Evolutionary conservation across 2,888 invertebrate genomes (phyloP).

Genomic region (Chrysodeixis includens): DNA sequence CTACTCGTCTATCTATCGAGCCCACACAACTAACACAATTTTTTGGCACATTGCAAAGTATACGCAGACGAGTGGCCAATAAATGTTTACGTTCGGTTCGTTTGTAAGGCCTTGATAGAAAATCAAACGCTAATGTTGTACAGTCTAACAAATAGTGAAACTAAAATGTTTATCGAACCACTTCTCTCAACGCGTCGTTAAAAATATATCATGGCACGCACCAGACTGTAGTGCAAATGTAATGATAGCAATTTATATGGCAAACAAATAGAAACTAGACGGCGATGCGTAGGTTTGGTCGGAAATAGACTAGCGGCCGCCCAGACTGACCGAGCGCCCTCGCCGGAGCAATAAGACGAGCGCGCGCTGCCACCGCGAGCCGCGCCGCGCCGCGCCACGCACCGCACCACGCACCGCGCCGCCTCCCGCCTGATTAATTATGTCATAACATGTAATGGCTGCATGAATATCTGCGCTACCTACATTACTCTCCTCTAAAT

Average conservation of each 20-base stretch:
- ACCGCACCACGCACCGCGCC: conserved; percentile 33
- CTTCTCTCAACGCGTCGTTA: conserved; percentile 56
- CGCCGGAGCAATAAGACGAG: conserved; percentile 49
- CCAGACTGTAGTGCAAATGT: conserved; percentile 70
- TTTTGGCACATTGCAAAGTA: conserved; percentile 45
- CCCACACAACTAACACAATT: conserved; percentile 19
- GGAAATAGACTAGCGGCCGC: conserved; percentile 73
- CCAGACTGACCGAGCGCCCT: conserved; percentile 64
- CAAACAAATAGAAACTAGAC: conserved; percentile 80
- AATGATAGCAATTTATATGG: conserved; percentile 75
- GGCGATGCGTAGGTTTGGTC: conserved; percentile 75
- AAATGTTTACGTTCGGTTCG: conserved; percentile 48
- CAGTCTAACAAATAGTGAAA: conserved; percentile 46
- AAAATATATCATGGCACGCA: conserved; percentile 64
- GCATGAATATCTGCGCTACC: conserved; percentile 37
- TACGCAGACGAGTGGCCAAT: conserved; percentile 38
- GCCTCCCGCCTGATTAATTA: conserved; percentile 56
- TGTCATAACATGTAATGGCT: conserved; percentile 52
- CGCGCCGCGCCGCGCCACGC: conserved; percentile 40
- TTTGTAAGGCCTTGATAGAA: conserved; percentile 60
- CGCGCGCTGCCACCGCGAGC: conserved; percentile 17
- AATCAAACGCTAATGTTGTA: conserved; percentile 48
- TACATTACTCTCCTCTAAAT: conserved; percentile 20
- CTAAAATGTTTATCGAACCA: conserved; percentile 55
- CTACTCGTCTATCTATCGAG: background rate